phyloP scores from a whole-genome alignment of 2,113 vertebrate species.

The Menura novaehollandiae region DNA sequence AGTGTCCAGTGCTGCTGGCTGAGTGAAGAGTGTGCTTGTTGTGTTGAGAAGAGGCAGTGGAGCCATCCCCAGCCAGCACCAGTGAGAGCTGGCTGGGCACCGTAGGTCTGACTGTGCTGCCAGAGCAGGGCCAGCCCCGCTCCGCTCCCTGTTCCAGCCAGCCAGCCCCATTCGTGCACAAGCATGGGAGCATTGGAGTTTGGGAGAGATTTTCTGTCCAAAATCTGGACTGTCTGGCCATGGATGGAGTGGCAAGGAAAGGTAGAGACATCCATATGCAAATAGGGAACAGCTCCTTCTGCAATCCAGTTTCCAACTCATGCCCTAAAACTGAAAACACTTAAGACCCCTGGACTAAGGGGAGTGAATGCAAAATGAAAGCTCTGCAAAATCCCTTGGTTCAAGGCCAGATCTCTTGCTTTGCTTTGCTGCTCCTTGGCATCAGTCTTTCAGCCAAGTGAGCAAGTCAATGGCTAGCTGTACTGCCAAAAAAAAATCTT shows the following conservation, averaged over 20 bases:
- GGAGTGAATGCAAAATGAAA: slow-evolving; percentile 54
- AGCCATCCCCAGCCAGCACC: neutral
- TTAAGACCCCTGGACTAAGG: slow-evolving; percentile 2
- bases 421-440: slow-evolving; percentile 37
- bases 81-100: neutral
- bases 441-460: slow-evolving; percentile 35
- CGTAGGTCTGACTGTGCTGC: rapidly evolving
- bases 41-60: neutral
- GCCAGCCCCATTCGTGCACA: neutral
- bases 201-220: neutral
- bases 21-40: neutral
- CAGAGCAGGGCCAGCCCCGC: neutral
- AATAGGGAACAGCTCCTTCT: neutral
- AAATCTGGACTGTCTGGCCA: neutral
- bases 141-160: neutral
- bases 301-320: neutral
- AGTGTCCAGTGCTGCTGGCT: rapidly evolving
- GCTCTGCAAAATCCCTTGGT: slow-evolving; percentile 45
- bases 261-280: neutral
- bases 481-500: slow-evolving; percentile 20
- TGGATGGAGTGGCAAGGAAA: neutral
- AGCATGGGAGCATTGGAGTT: neutral
- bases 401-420: slow-evolving; percentile 36
- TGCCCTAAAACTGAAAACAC: neutral
- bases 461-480: slow-evolving; percentile 24